A percentile compares a stretch with the other conserved stretches of the same genome.
These are phyloP conservation scores for Microctonus aethiopoides DNA, from an alignment of 2,888 invertebrate genomes.

Conservation along the genomic window DNA sequence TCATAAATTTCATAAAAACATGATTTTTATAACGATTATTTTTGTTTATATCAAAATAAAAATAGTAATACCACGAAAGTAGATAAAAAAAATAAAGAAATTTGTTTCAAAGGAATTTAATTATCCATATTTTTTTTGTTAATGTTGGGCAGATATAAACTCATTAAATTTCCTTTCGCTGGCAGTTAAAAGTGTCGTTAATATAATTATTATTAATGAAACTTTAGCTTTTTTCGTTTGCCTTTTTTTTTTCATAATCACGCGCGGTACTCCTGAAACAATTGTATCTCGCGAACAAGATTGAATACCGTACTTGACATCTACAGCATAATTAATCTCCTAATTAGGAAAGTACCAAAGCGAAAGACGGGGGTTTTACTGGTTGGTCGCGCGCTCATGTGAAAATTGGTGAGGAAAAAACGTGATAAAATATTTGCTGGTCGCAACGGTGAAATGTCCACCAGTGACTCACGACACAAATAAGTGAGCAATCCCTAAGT, in stretches of 20 bases:
- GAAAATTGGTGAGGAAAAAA: no score
- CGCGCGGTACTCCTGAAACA: slow-evolving; percentile 20
- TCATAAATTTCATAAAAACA: no score
- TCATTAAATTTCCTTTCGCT: background rate
- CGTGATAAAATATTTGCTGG: no score
- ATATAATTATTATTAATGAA: background rate
- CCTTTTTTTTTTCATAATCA: background rate
- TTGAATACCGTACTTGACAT: slow-evolving; percentile 35
- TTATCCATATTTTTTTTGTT: background rate
- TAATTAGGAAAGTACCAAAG: slow-evolving; percentile 48
- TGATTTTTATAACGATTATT: no score
- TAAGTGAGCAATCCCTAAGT: no score
- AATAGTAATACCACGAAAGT: background rate
- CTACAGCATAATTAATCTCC: slow-evolving; percentile 51
- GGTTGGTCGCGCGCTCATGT: no score
- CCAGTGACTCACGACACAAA: no score
- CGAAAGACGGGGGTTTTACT: background rate
- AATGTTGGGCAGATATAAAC: background rate
- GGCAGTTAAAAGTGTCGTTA: background rate
- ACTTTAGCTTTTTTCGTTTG: background rate
- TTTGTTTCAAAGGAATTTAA: background rate
- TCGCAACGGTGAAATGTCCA: no score
- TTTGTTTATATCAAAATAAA: no score
- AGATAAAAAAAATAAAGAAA: background rate
- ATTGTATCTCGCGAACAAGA: slow-evolving; percentile 3